phyloP scores from a whole-genome alignment of 2,888 invertebrate species.

The Trissonchulus sp. region DNA sequence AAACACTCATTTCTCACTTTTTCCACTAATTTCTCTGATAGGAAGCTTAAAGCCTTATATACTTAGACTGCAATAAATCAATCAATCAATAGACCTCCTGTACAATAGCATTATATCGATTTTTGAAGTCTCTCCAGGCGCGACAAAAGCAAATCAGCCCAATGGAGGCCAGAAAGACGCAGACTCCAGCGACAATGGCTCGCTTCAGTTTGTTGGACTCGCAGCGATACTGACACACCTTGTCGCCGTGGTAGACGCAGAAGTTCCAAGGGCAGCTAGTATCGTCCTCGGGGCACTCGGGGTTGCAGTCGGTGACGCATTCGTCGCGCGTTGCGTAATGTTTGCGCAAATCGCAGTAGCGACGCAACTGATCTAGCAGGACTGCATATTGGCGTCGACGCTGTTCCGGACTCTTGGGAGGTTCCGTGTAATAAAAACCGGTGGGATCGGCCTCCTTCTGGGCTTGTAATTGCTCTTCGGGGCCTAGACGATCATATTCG shows the following conservation, averaged over 20 bases:
- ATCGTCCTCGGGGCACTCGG: neutral
- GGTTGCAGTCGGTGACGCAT: neutral
- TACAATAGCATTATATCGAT: constrained; percentile 20
- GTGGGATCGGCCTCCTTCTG: too few species aligned
- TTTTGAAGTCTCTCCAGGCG: constrained; percentile 16
- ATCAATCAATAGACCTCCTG: constrained; percentile 14
- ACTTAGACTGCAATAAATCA: too few species aligned
- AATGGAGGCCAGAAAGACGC: neutral
- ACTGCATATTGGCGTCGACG: too few species aligned
- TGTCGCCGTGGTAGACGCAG: neutral
- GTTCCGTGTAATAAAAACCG: too few species aligned
- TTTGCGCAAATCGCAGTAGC: too few species aligned
- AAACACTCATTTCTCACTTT: too few species aligned
- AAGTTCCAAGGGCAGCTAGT: constrained; percentile 16
- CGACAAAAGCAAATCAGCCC: constrained; percentile 18
- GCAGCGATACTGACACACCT: constrained; percentile 13
- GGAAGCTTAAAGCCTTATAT: too few species aligned
- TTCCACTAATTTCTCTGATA: too few species aligned
- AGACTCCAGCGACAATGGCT: neutral
- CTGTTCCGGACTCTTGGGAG: too few species aligned
- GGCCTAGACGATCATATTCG: too few species aligned
- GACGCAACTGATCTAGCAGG: too few species aligned
- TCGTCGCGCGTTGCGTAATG: neutral
- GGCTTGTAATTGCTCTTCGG: too few species aligned
- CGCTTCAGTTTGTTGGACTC: neutral